These are phyloP conservation scores for Chymomyza fuscimana DNA, from an alignment of 2,888 invertebrate species.

Conservation along the genomic window DNA sequence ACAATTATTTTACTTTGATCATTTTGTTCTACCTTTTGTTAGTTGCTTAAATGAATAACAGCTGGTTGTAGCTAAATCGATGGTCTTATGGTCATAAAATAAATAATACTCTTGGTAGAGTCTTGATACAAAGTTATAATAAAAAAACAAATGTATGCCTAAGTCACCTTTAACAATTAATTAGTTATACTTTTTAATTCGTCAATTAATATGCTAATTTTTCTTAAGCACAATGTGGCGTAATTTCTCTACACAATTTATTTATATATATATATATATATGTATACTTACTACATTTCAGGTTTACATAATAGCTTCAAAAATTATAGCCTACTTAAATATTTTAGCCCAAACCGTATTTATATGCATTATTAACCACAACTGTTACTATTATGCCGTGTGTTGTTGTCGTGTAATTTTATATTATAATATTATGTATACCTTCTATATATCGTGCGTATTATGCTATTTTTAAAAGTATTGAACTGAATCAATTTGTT, in stretches of 20 bases:
- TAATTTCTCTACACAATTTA: not conserved
- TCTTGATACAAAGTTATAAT: no score
- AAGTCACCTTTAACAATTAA: no score
- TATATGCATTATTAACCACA: not conserved
- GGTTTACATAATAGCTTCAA: not conserved
- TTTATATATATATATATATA: not conserved
- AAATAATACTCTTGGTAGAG: no score
- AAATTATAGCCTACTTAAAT: not conserved
- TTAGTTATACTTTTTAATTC: no score
- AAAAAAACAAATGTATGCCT: no score
- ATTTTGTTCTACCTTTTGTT: no score
- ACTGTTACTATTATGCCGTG: conserved; percentile 25
- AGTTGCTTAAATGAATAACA: no score
- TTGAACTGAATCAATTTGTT: not conserved
- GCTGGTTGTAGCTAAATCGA: no score
- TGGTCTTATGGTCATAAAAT: no score
- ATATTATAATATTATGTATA: conserved; percentile 6
- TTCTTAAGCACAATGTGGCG: not conserved
- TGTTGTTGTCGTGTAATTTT: conserved; percentile 38
- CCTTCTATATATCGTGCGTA: conserved; percentile 20
- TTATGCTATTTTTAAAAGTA: not conserved
- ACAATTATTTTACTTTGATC: no score
- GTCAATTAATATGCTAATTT: no score
- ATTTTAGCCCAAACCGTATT: not conserved
- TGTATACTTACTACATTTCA: not conserved